phyloP scores from a whole-genome alignment of 2,113 vertebrate species.

The Callipepla squamata region DNA sequence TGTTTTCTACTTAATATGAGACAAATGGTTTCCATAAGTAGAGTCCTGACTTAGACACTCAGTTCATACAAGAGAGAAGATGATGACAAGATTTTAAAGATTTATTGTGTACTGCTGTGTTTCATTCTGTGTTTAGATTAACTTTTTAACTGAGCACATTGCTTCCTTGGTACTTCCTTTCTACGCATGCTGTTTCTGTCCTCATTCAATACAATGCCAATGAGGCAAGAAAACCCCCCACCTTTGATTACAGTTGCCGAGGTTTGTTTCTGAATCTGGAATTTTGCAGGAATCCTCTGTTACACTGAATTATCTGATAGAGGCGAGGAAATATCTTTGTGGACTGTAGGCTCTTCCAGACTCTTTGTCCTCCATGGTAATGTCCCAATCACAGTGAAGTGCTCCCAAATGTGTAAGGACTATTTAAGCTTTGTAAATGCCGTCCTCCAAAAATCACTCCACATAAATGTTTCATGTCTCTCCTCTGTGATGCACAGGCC shows the following conservation, averaged over 20 bases:
- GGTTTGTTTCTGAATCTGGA: slow-evolving; percentile 20
- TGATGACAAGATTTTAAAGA: background rate
- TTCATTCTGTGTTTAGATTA: background rate
- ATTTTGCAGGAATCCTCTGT: slow-evolving; percentile 59
- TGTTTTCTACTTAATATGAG: slow-evolving; percentile 55
- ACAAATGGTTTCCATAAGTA: background rate
- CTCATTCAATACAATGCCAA: background rate
- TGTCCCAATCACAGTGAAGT: slow-evolving; percentile 74
- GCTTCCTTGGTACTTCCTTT: background rate
- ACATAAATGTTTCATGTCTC: slow-evolving; percentile 82
- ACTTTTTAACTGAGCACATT: background rate
- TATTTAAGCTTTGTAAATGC: slow-evolving; percentile 75
- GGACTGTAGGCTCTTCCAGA: slow-evolving; percentile 47
- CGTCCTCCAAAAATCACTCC: slow-evolving; percentile 69
- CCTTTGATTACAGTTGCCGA: background rate
- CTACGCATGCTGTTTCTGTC: background rate
- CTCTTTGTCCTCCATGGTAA: slow-evolving; percentile 67
- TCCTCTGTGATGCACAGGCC: slow-evolving; percentile 71
- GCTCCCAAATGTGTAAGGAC: slow-evolving; percentile 67
- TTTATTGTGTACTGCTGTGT: background rate
- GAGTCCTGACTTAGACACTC: background rate
- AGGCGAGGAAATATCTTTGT: slow-evolving; percentile 29
- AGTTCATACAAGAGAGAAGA: background rate
- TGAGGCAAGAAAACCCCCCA: background rate
- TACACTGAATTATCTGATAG: slow-evolving; percentile 28